Evolutionary conservation across 2,888 invertebrate genomes (phyloP), one percentile per base, ranked within the genome.

Genomic region (Monoplex corrugatus): DNA sequence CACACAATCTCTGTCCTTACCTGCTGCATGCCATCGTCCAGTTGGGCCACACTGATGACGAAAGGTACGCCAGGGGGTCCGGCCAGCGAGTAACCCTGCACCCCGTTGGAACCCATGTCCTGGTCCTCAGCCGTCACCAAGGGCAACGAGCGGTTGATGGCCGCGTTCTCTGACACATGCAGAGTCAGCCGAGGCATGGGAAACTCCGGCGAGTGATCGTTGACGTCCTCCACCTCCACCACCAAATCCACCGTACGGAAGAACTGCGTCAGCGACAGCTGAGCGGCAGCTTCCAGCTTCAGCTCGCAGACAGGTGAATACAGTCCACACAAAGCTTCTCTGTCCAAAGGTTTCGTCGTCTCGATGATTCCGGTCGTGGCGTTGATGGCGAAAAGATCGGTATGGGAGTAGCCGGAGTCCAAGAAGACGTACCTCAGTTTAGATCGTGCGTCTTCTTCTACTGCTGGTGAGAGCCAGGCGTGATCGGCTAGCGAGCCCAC

Each of bases 331-430:
- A 92, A 75, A 0, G n/a, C 50, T 75, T 92, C 92, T 63, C 92
- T 82, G 89, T 92, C 92, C 44, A 92, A 78, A 5, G 75, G 86
- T n/a, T 89, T 84, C 6, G 93, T 91, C 8, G 98, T 98, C 68
- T 82, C 87, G 63, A 99, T 98, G 96, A 98, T 98, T 32, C 99
- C 99, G 23, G 98, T 97, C 32, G 97, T 97, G 23, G 98, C 97
- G 95, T 99, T 98, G 91, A 99, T 96, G 63, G 97, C 96, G 96
- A 99, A 99, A 96, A 98, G 98, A 10, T 87, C 72, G 43, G 88
- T 91, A 35, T 92, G 83, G 16, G 89, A 87, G 83, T 89, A 90
- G 35, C 91, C 91, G 40, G 89, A 87, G 8, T 91, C 86, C 40
- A 93, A 85, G 83, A 92, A 90, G 82, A 90, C 91, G 86, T 91